A percentile compares a stretch with the other conserved stretches of the same genome.
These are phyloP conservation scores for Drosophila burlai DNA, from an alignment of 1,140 invertebrate genomes.

Conservation along the genomic window DNA sequence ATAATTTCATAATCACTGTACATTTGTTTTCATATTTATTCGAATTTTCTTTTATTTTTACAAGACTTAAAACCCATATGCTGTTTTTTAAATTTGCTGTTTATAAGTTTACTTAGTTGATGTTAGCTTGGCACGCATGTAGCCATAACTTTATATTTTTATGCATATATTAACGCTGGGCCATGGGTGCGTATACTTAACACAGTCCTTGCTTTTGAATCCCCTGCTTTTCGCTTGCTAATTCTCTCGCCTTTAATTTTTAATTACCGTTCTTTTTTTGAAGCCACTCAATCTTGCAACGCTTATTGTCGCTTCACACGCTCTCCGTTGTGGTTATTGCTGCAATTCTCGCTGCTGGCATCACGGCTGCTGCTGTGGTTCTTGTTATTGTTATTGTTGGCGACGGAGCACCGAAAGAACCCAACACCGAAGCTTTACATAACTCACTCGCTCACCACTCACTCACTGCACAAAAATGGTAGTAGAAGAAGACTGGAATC, in stretches of 20 bases:
- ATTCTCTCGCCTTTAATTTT: conserved; percentile 39
- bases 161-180: not conserved
- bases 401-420: conserved; percentile 32
- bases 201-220: conserved; percentile 8
- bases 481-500: conserved; percentile 21
- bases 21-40: too few species aligned
- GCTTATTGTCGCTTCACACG: conserved; percentile 50
- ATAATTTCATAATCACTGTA: not conserved
- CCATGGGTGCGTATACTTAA: conserved; percentile 29
- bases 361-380: conserved; percentile 15
- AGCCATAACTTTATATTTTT: not conserved
- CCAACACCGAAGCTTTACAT: conserved; percentile 67
- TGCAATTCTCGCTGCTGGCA: conserved; percentile 13
- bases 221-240: conserved; percentile 11
- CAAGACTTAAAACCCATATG: not conserved
- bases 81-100: not conserved
- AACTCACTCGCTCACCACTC: conserved; percentile 65
- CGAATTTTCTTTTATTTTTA: too few species aligned
- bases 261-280: conserved; percentile 36
- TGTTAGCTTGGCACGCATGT: conserved; percentile 6
- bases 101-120: not conserved
- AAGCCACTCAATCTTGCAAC: conserved; percentile 46
- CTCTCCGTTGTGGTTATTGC: conserved; percentile 28
- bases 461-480: conserved; percentile 49
- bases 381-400: conserved; percentile 17